A percentile compares a stretch with the other conserved stretches of the same genome.
These are phyloP conservation scores for Hypocryptadius cinnamomeus DNA, from an alignment of 2,113 vertebrate species.

Conservation along the genomic window DNA sequence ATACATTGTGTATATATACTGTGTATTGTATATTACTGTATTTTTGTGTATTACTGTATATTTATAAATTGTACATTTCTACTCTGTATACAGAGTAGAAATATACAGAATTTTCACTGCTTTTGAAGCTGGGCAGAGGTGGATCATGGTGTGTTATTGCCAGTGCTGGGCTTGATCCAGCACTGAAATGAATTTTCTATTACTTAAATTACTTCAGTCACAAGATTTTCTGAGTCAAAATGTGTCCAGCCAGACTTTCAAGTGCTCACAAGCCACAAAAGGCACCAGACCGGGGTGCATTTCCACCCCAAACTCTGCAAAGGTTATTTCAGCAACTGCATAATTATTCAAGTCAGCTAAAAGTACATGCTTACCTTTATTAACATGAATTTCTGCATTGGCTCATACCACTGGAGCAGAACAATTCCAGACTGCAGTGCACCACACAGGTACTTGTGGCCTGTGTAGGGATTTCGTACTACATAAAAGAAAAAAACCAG, in stretches of 20 bases:
- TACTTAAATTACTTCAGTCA: neutral
- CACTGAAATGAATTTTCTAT: neutral
- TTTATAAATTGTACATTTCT: neutral
- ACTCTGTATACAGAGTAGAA: accelerated
- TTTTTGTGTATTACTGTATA: neutral
- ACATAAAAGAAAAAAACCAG: neutral
- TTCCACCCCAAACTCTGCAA: neutral
- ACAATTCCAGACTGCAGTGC: constrained; percentile 95
- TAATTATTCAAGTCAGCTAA: neutral
- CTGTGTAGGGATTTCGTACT: constrained; percentile 97
- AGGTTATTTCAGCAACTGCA: neutral
- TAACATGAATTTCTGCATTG: constrained; percentile 99
- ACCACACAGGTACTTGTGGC: constrained; percentile 95
- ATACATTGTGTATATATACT: too few species aligned
- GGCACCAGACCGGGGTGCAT: neutral
- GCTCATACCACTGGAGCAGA: constrained; percentile 98
- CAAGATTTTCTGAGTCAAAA: neutral
- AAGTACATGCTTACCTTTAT: constrained; percentile 82
- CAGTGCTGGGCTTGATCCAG: neutral
- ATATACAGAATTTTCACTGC: neutral
- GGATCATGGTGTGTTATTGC: neutral
- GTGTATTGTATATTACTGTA: neutral
- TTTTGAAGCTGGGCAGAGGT: neutral
- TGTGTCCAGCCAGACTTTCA: neutral
- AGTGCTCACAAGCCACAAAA: neutral